phyloP scores from a whole-genome alignment of 1,140 invertebrate species.

The Dreissena polymorpha region DNA sequence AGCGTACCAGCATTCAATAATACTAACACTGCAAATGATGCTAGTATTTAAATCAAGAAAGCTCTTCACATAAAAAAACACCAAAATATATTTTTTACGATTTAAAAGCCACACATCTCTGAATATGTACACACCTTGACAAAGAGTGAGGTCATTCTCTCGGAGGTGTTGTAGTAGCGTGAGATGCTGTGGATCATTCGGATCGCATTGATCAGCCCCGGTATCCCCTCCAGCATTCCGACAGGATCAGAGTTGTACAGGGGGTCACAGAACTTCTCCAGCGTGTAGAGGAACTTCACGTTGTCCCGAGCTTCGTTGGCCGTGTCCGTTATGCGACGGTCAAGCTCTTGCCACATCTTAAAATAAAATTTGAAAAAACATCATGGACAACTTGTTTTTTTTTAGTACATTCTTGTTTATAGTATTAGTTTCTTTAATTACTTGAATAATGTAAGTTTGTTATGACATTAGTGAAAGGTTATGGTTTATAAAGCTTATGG shows the following conservation, averaged over 20 bases:
- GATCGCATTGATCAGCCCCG: constrained; percentile 79
- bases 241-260: constrained; percentile 95
- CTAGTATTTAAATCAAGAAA: neutral
- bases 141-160: constrained; percentile 96
- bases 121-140: constrained; percentile 89
- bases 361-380: neutral
- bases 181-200: constrained; percentile 94
- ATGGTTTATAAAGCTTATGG: too few species aligned
- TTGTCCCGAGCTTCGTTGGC: constrained; percentile 96
- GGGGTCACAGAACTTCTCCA: constrained; percentile 97
- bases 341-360: constrained; percentile 79
- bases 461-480: too few species aligned
- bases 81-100: neutral
- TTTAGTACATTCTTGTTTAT: too few species aligned
- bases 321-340: constrained; percentile 77
- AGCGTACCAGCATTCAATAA: too few species aligned
- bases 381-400: too few species aligned
- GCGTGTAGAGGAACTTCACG: constrained; percentile 95
- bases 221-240: constrained; percentile 79
- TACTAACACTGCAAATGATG: too few species aligned
- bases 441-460: too few species aligned
- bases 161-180: constrained; percentile 96
- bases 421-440: too few species aligned
- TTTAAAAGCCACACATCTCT: too few species aligned
- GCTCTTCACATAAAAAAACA: neutral